Evolutionary conservation across 2,888 invertebrate species (phyloP).

Genomic region (Petrophora chlorosata): DNA sequence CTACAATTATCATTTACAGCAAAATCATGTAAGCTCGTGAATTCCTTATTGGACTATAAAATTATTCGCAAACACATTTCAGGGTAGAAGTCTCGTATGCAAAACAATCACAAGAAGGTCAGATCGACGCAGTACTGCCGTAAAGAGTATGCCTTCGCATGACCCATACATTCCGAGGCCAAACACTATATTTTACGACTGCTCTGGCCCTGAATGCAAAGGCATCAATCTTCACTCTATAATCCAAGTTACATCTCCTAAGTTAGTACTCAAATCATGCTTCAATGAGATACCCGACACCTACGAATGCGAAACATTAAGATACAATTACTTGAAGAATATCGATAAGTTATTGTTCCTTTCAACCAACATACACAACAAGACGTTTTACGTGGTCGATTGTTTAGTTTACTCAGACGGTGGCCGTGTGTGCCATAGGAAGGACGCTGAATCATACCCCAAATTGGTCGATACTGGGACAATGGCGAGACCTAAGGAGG

Average conservation of each 20-base stretch:
- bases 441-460: slow-evolving; percentile 54
- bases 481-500: slow-evolving; percentile 59
- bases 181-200: slow-evolving; percentile 57
- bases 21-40: slow-evolving; percentile 19
- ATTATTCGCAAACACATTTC: slow-evolving; percentile 41
- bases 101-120: slow-evolving; percentile 40
- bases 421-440: slow-evolving; percentile 67
- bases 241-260: slow-evolving; percentile 54
- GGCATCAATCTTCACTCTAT: slow-evolving; percentile 54
- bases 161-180: slow-evolving; percentile 70
- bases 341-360: slow-evolving; percentile 68
- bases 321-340: slow-evolving; percentile 64
- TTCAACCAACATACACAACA: slow-evolving; percentile 53
- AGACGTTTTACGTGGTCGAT: slow-evolving; percentile 66
- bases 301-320: slow-evolving; percentile 59
- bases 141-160: slow-evolving; percentile 53
- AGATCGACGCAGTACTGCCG: slow-evolving; percentile 39
- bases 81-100: slow-evolving; percentile 59
- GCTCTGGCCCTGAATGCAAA: slow-evolving; percentile 54
- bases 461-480: slow-evolving; percentile 63
- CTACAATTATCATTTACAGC: slow-evolving; percentile 5
- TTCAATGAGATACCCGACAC: slow-evolving; percentile 40
- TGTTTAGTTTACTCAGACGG: slow-evolving; percentile 67
- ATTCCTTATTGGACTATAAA: slow-evolving; percentile 16
- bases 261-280: slow-evolving; percentile 54